Evolutionary conservation across 2,113 vertebrate species (phyloP).

Genomic region (Drymodes brunneopygia): DNA sequence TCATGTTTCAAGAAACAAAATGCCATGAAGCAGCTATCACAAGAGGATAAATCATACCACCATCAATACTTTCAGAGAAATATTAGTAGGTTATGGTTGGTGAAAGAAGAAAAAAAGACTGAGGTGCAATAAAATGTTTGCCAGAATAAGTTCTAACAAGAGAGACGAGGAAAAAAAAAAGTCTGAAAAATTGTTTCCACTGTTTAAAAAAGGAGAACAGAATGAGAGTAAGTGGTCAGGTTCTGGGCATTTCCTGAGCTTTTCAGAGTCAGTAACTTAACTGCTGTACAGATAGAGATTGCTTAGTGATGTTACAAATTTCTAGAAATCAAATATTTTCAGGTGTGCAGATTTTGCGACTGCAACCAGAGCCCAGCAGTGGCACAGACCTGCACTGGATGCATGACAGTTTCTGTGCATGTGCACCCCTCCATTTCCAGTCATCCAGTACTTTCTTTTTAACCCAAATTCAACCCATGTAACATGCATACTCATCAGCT

Average conservation of each 20-base stretch:
- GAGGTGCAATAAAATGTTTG: neutral
- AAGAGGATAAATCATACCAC: neutral
- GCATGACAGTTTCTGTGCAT: fast-evolving
- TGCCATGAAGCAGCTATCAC: neutral
- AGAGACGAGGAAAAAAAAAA: neutral
- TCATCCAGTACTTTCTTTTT: neutral
- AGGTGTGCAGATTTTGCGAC: neutral
- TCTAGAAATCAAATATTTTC: neutral
- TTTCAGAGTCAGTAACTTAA: neutral
- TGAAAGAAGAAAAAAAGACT: neutral
- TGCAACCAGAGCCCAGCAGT: neutral
- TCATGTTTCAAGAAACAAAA: neutral
- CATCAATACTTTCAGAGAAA: neutral
- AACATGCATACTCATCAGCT: neutral
- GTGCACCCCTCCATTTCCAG: neutral
- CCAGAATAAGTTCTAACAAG: neutral
- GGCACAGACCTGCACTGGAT: neutral
- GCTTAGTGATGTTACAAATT: neutral
- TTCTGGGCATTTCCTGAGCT: neutral
- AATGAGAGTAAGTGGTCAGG: neutral
- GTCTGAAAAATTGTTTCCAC: neutral
- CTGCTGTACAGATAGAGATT: neutral
- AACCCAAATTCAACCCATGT: neutral
- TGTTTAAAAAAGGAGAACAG: neutral
- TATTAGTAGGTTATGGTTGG: neutral